Base-by-base conservation (phyloP, 2,113 vertebrate species). In the Mirounga angustirostris region DNA sequence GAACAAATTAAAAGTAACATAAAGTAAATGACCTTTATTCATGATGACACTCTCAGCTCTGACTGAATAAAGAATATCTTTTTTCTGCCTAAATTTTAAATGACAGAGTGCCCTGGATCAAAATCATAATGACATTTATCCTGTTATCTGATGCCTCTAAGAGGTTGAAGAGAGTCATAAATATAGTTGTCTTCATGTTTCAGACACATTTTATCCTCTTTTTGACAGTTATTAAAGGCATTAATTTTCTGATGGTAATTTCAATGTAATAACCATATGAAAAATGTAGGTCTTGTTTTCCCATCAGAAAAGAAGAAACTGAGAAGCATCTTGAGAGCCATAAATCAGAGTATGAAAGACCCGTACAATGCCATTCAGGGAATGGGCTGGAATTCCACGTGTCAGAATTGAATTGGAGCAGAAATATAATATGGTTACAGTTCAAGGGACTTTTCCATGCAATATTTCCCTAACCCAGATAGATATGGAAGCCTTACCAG, bases 201-300 rank as follows among this genome's bases (percentile, higher is more conserved):
- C 91, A 94, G 54, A 93, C 91, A 80, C 61, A 96, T 98, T 98
- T 97, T 93, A 98, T 7, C 0, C 71, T 89, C 22, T 91, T 97
- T 92, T 97, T 98, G 98, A 97, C 94, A 98, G 93, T 97, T 98
- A 98, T 97, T 98, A 98, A 98, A 95, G 96, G 61, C 92, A 97
- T 97, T 98, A 98, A 97, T 98, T 98, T 98, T 98, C 95, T 94
- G 94, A 96, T 98, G 97, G 22, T 98, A 98, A 99, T 98, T 98
- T 98, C 89, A 95, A 54, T 97, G 84, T 74, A 94, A 97, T 52
- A 89, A 95, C 79, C 96, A 96, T 97, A 98, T 97, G 96, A 98
- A 98, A 98, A 98, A 98, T 97, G 26, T 71, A 94, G 59, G 98
- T 92, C 73, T 73, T 87, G 89, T 97, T 98, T 98, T 97, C 91